Evolutionary conservation across 1,140 invertebrate genomes (phyloP), one percentile per base, ranked within the genome.

Genomic region (Reticulitermes speratus): DNA sequence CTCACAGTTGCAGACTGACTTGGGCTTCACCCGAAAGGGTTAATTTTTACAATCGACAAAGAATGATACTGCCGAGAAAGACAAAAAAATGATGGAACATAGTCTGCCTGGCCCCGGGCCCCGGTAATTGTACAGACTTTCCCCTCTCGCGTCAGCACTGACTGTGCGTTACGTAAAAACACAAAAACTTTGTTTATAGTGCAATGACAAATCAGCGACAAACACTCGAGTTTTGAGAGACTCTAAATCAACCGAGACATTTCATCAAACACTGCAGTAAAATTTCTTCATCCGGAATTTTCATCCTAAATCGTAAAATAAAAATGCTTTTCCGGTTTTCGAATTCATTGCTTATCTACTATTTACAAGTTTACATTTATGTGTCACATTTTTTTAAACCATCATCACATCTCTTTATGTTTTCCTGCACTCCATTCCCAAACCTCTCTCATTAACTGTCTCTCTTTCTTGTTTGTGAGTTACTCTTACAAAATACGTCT

Each of bases 291-390:
- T 55, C 52, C 19, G 19, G 19, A 55, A 55, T 55, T 21, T 0
- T 21, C 52, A 19, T 6, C 19, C 3, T 55, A 55, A 55, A 55
- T 21, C 19, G 14, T 55, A 55, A 55, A 55, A 16, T 14, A 12
- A 52, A 52, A 52, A 52, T 12, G 9, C 52, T 8, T 52, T 52
- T 52, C 52, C 52, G 8, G 52, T 14, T 52, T 8, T 52, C 14
- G 7, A n/a, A 69, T 30, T 69, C 25, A n/a, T 25, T n/a, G 3
- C 25, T 7, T 30, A 75, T n/a, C 65, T 12, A n/a, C 25, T n/a
- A n/a, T 30, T 75, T 75, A 75, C n/a, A 75, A n/a, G 65, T 75
- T 75, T 30, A 75, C 65, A 75, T 75, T 75, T 75, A 25, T 75
- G 14, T 30, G n/a, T 30, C 65, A 75, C n/a, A 69, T 69, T 23